A percentile compares a stretch with the other conserved stretches of the same genome.
phyloP scores from a whole-genome alignment of 2,113 vertebrate species.

The Sander lucioperca region DNA sequence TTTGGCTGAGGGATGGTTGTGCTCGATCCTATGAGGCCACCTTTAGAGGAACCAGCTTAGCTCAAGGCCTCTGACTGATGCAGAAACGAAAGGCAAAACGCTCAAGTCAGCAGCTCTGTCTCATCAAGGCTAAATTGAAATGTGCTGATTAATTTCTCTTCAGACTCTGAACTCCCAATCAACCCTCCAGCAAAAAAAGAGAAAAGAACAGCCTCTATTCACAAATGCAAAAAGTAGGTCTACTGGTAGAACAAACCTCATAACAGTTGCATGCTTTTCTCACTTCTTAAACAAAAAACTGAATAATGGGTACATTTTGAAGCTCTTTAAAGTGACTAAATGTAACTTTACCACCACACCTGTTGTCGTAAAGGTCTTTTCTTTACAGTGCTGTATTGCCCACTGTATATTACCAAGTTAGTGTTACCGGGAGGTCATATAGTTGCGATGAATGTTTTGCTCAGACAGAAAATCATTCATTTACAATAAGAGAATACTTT shows the following conservation, averaged over 20 bases:
- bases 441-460: no score
- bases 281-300: conserved; percentile 5
- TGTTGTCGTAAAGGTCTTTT: no score
- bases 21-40: conserved; percentile 43
- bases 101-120: conserved; percentile 71
- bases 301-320: conserved; percentile 7
- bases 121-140: conserved; percentile 68
- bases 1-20: conserved; percentile 34
- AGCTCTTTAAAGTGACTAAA: conserved; percentile 2
- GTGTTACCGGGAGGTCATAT: no score
- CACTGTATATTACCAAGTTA: no score
- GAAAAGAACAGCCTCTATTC: conserved; percentile 35
- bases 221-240: conserved; percentile 56
- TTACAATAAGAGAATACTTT: no score
- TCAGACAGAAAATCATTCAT: no score
- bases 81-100: conserved; percentile 41
- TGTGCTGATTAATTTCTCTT: conserved; percentile 73
- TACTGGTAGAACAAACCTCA: conserved; percentile 44
- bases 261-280: conserved; percentile 44
- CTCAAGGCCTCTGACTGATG: conserved; percentile 59
- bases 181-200: conserved; percentile 50
- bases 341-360: no score
- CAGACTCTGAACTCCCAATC: conserved; percentile 64
- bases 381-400: no score
- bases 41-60: conserved; percentile 50